Percentiles rank a stretch among this genome's conserved stretches.
These are phyloP conservation scores for Incurvaria masculella DNA, from an alignment of 2,888 invertebrate genomes.

Conservation along the genomic window DNA sequence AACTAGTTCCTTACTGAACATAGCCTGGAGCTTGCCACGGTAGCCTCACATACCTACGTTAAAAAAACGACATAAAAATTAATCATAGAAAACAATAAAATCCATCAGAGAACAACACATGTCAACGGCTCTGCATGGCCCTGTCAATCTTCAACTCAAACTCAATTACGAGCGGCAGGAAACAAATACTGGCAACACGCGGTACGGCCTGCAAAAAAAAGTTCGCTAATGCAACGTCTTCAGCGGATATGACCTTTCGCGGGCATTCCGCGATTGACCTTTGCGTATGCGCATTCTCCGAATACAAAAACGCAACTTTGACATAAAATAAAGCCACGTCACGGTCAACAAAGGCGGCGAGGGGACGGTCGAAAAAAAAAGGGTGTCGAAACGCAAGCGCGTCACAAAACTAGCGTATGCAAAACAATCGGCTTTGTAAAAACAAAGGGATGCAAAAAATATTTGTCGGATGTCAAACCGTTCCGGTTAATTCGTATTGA, in stretches of 20 bases:
- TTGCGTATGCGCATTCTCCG: not conserved
- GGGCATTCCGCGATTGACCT: not conserved
- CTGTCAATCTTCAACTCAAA: not conserved
- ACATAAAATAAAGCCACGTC: too few species aligned
- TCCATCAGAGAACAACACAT: not conserved
- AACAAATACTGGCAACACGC: not conserved
- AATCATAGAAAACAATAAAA: not conserved
- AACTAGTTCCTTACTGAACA: too few species aligned
- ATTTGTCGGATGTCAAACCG: conserved; percentile 27
- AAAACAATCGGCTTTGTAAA: conserved; percentile 3
- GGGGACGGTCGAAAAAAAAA: too few species aligned
- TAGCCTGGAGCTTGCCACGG: too few species aligned
- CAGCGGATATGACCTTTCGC: not conserved
- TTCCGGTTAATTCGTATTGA: conserved; percentile 53
- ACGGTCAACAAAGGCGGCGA: not conserved
- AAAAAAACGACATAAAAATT: not conserved
- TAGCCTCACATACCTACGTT: too few species aligned
- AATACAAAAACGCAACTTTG: not conserved
- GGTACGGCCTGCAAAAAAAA: not conserved
- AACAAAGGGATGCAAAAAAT: conserved; percentile 9
- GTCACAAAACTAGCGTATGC: not conserved
- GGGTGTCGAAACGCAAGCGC: not conserved
- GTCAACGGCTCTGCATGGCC: not conserved
- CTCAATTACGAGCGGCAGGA: not conserved
- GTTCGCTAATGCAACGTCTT: too few species aligned